Conservation (phyloP, 2,797 vertebrate genomes). For the Bradypodion ventrale region DNA sequence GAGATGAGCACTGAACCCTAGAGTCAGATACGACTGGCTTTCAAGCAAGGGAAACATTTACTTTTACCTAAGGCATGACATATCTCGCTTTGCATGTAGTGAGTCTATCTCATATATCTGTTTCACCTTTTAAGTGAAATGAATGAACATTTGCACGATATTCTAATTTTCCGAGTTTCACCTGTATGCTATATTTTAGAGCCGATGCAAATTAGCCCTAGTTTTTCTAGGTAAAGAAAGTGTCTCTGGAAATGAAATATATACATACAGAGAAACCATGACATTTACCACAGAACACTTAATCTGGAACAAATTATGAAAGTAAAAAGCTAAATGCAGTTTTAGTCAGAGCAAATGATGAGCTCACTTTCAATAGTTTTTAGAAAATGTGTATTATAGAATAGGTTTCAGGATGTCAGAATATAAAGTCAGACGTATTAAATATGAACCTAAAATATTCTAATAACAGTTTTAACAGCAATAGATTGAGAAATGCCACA, state of each 20-base stretch:
- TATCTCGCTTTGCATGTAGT: too few relatives aligned
- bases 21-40: too few relatives aligned
- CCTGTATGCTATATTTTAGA: neutral
- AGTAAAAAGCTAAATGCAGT: neutral
- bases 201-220: neutral
- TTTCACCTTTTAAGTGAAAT: too few relatives aligned
- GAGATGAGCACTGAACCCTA: too few relatives aligned
- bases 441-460: neutral
- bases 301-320: constrained; percentile 1
- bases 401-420: neutral
- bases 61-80: too few relatives aligned
- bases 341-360: neutral
- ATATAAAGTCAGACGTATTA: neutral
- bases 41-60: too few relatives aligned
- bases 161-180: too few relatives aligned
- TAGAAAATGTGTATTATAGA: neutral
- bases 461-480: neutral
- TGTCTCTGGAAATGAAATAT: neutral
- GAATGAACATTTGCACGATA: too few relatives aligned
- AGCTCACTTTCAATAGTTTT: neutral
- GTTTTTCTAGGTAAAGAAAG: neutral
- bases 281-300: neutral
- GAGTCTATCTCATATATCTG: too few relatives aligned
- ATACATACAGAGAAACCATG: neutral
- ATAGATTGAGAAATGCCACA: neutral